Conservation (phyloP, 2,113 vertebrate genomes). For the Callionymus lyra region DNA sequence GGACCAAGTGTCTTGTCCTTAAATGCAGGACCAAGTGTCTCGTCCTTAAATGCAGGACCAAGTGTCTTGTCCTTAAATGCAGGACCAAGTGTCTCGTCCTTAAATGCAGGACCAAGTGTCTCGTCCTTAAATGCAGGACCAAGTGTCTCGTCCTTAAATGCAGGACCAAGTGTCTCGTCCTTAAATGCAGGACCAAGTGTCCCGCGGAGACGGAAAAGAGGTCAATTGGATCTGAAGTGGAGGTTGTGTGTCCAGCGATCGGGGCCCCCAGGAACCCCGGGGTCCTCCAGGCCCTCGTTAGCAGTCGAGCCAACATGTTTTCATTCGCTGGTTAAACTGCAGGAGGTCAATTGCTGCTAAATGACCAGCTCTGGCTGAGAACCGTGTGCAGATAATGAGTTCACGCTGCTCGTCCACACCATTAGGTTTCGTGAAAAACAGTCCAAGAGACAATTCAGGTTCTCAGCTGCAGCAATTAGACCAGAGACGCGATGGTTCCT, state of each 20-base stretch:
- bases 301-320: constrained; percentile 55
- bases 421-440: constrained; percentile 61
- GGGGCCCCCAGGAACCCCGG: constrained; percentile 30
- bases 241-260: constrained; percentile 41
- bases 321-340: constrained; percentile 59
- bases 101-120: too few relatives aligned
- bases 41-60: too few relatives aligned
- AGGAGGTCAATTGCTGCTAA: constrained; percentile 66
- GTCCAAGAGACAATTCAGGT: constrained; percentile 46
- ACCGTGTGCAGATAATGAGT: constrained; percentile 63
- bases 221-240: constrained; percentile 58
- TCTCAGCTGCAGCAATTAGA: constrained; percentile 51
- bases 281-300: constrained; percentile 55
- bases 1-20: too few relatives aligned
- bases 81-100: too few relatives aligned
- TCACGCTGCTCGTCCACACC: constrained; percentile 60
- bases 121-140: too few relatives aligned
- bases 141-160: too few relatives aligned
- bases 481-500: constrained; percentile 29
- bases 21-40: too few relatives aligned
- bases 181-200: constrained; percentile 24
- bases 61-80: too few relatives aligned
- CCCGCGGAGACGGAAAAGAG: constrained; percentile 47
- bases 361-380: constrained; percentile 63
- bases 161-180: too few relatives aligned